These are phyloP conservation scores for Bombus ignitus DNA, from an alignment of 1,140 invertebrate genomes.

Conservation along the genomic window DNA sequence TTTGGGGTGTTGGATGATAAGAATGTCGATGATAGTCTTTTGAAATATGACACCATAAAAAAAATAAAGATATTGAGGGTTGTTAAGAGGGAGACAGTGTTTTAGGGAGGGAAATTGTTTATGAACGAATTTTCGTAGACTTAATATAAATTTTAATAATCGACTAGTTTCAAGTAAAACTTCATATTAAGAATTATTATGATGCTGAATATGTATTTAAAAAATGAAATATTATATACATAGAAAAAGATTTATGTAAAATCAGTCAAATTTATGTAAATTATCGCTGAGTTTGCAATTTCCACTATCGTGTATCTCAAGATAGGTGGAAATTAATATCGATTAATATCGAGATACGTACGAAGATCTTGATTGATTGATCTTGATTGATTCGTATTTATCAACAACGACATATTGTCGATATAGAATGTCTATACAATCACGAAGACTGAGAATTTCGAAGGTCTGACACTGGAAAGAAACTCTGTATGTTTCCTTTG, in stretches of 20 bases:
- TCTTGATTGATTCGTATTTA: constrained; percentile 16
- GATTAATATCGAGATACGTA: neutral
- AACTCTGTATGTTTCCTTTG: too few relatives aligned
- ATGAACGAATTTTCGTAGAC: neutral
- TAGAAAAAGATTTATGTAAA: too few relatives aligned
- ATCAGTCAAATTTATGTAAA: neutral
- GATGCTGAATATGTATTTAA: too few relatives aligned
- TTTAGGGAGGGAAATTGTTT: neutral
- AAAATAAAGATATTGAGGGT: neutral
- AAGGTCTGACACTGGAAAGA: neutral
- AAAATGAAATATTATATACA: too few relatives aligned
- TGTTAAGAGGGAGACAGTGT: neutral
- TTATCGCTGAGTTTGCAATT: neutral
- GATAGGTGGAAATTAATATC: neutral
- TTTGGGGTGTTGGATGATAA: constrained; percentile 22
- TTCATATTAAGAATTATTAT: too few relatives aligned
- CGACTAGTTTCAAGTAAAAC: neutral
- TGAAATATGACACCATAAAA: constrained; percentile 25
- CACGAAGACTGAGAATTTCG: neutral
- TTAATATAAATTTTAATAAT: neutral
- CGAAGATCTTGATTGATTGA: constrained; percentile 30
- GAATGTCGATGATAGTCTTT: neutral
- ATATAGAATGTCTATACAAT: neutral
- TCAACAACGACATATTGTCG: neutral
- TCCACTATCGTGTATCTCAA: neutral